Conservation (phyloP, 2,888 invertebrate genomes). For the Margaritifera margaritifera region DNA sequence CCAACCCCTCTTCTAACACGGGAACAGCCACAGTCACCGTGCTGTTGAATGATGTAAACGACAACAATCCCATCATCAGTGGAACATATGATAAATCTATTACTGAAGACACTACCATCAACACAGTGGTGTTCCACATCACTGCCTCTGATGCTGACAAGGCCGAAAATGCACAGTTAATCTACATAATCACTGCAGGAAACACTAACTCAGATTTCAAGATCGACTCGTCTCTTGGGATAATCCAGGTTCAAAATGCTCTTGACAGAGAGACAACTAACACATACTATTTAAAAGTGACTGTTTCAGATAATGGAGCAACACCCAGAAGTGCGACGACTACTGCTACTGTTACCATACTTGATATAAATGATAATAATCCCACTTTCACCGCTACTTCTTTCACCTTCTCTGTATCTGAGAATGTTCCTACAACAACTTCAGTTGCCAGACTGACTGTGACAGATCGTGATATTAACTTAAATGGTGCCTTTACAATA, state of each 20-base stretch:
- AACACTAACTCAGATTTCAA: slow-evolving; percentile 52
- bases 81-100: slow-evolving; percentile 45
- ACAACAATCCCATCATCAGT: slow-evolving; percentile 52
- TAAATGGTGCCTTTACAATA: slow-evolving; percentile 44
- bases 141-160: slow-evolving; percentile 55
- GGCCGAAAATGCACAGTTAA: slow-evolving; percentile 46
- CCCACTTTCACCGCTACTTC: slow-evolving; percentile 47
- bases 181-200: slow-evolving; percentile 52
- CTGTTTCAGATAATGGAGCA: slow-evolving; percentile 41
- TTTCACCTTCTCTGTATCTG: slow-evolving; percentile 49
- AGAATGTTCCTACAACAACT: slow-evolving; percentile 47
- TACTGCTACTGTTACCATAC: slow-evolving; percentile 48
- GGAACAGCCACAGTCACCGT: slow-evolving; percentile 58
- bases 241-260: slow-evolving; percentile 43
- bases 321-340: slow-evolving; percentile 30
- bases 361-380: slow-evolving; percentile 58
- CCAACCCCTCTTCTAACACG: slow-evolving; percentile 29
- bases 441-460: slow-evolving; percentile 46
- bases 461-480: slow-evolving; percentile 52
- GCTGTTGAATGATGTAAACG: slow-evolving; percentile 56
- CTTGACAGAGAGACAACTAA: slow-evolving; percentile 60
- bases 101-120: slow-evolving; percentile 47
- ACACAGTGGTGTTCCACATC: slow-evolving; percentile 45
- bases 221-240: slow-evolving; percentile 48
- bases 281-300: slow-evolving; percentile 45